Evolutionary conservation across 2,113 vertebrate genomes (phyloP).

Genomic region (Chauna torquata): DNA sequence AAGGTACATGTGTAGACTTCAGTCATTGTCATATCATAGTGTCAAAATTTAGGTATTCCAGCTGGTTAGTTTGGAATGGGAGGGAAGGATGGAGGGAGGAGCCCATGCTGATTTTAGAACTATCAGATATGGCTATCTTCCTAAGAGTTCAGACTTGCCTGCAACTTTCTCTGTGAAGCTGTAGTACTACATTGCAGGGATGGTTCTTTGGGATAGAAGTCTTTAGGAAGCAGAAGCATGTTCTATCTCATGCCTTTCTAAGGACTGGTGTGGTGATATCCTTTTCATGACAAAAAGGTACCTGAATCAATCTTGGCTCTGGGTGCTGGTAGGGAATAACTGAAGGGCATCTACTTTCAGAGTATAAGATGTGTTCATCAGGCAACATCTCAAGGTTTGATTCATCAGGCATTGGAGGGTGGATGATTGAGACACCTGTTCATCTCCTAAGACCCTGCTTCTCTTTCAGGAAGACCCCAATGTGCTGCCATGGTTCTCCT

Average conservation of each 20-base stretch:
- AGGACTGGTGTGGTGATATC: not conserved
- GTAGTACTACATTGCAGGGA: not conserved
- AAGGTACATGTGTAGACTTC: not conserved
- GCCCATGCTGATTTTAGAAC: not conserved
- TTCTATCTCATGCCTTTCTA: not conserved
- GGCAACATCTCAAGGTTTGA: not conserved
- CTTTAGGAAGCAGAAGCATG: not conserved
- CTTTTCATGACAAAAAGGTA: not conserved
- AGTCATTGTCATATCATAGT: accelerated
- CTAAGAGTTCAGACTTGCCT: not conserved
- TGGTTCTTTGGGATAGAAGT: not conserved
- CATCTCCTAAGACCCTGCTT: not conserved
- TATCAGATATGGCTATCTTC: not conserved
- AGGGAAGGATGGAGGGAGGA: not conserved
- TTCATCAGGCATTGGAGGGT: not conserved
- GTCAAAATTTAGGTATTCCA: not conserved
- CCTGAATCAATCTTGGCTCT: not conserved
- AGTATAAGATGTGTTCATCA: not conserved
- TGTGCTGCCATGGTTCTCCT: not conserved
- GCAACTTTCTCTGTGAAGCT: not conserved
- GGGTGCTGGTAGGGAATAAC: not conserved
- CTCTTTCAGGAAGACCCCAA: accelerated
- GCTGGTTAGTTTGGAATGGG: not conserved
- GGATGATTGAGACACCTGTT: not conserved
- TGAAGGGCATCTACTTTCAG: not conserved